phyloP scores from a whole-genome alignment of 2,113 vertebrate species.

The Odocoileus hemionus region DNA sequence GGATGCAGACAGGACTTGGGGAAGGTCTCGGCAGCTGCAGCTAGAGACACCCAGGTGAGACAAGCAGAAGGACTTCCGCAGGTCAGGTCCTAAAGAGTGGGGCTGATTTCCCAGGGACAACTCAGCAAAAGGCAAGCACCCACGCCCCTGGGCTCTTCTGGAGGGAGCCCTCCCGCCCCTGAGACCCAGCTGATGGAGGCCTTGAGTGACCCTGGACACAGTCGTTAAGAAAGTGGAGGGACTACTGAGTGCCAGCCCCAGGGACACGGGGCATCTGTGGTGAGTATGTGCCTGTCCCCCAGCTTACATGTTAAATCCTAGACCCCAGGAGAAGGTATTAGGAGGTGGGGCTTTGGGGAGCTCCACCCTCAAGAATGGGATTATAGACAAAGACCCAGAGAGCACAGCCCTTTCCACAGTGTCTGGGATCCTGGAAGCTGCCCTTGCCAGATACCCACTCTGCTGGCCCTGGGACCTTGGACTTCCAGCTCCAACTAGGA shows the following conservation, averaged over 20 bases:
- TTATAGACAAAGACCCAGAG: not conserved
- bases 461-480: not conserved
- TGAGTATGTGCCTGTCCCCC: too few species aligned
- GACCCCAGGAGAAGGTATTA: not conserved
- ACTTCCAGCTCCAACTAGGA: not conserved
- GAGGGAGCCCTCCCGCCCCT: not conserved
- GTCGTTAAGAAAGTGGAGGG: not conserved
- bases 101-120: not conserved
- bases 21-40: not conserved
- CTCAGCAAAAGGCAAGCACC: not conserved
- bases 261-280: accelerated
- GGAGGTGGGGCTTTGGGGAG: not conserved
- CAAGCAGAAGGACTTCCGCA: not conserved
- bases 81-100: too few species aligned
- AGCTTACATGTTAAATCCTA: not conserved
- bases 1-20: not conserved
- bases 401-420: not conserved
- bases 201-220: accelerated
- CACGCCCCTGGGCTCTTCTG: not conserved
- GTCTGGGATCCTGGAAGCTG: not conserved
- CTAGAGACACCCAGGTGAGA: not conserved
- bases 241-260: not conserved
- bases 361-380: not conserved
- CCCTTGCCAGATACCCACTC: too few species aligned
- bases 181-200: accelerated